Evolutionary conservation across 2,888 invertebrate species (phyloP).

Genomic region (Clanis bilineata): DNA sequence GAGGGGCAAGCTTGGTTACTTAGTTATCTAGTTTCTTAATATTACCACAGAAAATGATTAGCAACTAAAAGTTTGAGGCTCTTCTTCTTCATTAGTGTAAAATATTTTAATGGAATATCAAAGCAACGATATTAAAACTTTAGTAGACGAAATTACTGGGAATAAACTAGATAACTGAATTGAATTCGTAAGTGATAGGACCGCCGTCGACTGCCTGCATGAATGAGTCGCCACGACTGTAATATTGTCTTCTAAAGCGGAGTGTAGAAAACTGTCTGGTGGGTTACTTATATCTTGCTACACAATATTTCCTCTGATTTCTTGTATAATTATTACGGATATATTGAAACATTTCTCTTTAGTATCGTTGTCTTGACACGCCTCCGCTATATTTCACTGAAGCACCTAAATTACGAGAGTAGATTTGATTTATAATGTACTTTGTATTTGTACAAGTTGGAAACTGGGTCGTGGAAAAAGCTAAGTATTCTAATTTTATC

Average conservation of each 20-base stretch:
- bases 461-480: neutral
- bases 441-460: neutral
- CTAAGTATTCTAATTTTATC: neutral
- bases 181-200: neutral
- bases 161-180: neutral
- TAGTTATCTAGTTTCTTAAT: neutral
- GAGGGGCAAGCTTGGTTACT: constrained; percentile 69
- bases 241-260: too few relatives aligned
- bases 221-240: neutral
- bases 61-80: neutral
- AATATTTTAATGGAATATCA: neutral
- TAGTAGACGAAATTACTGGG: neutral
- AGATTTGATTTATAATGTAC: neutral
- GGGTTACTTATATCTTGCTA: too few relatives aligned
- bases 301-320: too few relatives aligned
- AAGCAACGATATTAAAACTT: neutral
- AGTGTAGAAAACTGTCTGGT: too few relatives aligned
- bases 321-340: too few relatives aligned
- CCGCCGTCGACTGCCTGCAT: neutral
- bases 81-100: neutral
- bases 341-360: too few relatives aligned
- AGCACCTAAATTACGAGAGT: neutral
- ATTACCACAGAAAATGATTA: neutral
- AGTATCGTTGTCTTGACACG: neutral
- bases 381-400: neutral